Evolutionary conservation across 2,888 invertebrate species (phyloP).

Genomic region (Conops quadrifasciatus): DNA sequence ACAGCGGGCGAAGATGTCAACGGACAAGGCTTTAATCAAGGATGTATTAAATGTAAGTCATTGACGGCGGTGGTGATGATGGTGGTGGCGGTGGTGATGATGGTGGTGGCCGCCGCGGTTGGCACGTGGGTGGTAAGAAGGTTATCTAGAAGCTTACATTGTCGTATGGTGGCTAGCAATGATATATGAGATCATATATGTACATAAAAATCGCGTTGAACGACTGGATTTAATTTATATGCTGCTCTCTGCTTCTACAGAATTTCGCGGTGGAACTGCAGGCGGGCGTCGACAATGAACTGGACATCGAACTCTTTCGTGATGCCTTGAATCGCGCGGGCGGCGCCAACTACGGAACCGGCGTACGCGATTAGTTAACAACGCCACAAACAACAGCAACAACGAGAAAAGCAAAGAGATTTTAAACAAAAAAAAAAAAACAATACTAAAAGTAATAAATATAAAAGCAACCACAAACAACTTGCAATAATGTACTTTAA

Average conservation of each 20-base stretch:
- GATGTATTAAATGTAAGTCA: slow-evolving; percentile 75
- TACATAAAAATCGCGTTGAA: too few relatives aligned
- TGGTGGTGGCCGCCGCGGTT: too few relatives aligned
- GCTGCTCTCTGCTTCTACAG: slow-evolving; percentile 63
- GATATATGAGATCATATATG: not conserved
- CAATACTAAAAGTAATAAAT: slow-evolving; percentile 6
- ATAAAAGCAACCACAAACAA: slow-evolving; percentile 37
- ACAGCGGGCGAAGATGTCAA: slow-evolving; percentile 83
- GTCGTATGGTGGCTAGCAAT: not conserved
- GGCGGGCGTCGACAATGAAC: slow-evolving; percentile 74
- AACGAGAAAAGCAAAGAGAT: too few relatives aligned
- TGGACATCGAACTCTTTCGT: slow-evolving; percentile 76
- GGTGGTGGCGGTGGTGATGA: slow-evolving; percentile 10
- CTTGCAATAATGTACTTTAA: slow-evolving; percentile 37
- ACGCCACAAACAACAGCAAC: slow-evolving; percentile 14
- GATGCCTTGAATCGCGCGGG: slow-evolving; percentile 77
- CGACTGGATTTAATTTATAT: not conserved
- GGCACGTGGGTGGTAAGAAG: not conserved
- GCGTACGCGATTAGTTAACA: slow-evolving; percentile 69
- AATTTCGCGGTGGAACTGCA: slow-evolving; percentile 82
- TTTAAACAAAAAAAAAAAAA: not conserved
- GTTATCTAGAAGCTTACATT: too few relatives aligned
- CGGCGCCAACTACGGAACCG: slow-evolving; percentile 84
- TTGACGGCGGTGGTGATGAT: slow-evolving; percentile 8
- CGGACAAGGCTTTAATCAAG: slow-evolving; percentile 81